These are phyloP conservation scores for Valencia hispanica DNA, from an alignment of 2,797 vertebrate genomes.

Conservation along the genomic window DNA sequence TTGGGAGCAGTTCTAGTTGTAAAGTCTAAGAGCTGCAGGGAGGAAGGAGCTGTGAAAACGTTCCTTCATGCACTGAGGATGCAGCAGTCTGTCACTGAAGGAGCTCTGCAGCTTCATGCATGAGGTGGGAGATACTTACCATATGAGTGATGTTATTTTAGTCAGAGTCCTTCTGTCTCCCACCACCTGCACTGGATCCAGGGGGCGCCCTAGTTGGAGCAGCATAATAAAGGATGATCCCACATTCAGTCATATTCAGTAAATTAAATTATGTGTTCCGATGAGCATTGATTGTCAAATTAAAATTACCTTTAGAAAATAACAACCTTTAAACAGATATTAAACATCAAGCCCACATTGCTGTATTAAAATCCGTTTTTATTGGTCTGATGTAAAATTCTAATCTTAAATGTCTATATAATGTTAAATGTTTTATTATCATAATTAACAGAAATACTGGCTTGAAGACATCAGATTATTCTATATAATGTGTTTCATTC, in stretches of 20 bases:
- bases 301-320: neutral
- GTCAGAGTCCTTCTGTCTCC: too few relatives aligned
- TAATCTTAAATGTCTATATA: neutral
- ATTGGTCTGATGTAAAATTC: neutral
- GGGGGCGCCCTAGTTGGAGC: too few relatives aligned
- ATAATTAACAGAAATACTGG: neutral
- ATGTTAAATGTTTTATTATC: neutral
- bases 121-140: too few relatives aligned
- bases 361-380: neutral
- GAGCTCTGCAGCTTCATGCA: too few relatives aligned
- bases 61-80: too few relatives aligned
- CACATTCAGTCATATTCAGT: neutral
- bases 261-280: neutral
- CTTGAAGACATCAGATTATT: too few relatives aligned
- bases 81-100: too few relatives aligned
- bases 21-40: too few relatives aligned
- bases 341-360: neutral
- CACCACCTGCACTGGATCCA: too few relatives aligned
- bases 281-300: neutral
- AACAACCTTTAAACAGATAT: neutral
- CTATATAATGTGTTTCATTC: neutral
- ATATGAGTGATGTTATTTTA: too few relatives aligned
- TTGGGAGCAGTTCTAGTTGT: too few relatives aligned
- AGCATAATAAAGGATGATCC: neutral
- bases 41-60: too few relatives aligned